Evolutionary conservation across 2,888 invertebrate genomes (phyloP).

Genomic region (Agriopis marginaria): DNA sequence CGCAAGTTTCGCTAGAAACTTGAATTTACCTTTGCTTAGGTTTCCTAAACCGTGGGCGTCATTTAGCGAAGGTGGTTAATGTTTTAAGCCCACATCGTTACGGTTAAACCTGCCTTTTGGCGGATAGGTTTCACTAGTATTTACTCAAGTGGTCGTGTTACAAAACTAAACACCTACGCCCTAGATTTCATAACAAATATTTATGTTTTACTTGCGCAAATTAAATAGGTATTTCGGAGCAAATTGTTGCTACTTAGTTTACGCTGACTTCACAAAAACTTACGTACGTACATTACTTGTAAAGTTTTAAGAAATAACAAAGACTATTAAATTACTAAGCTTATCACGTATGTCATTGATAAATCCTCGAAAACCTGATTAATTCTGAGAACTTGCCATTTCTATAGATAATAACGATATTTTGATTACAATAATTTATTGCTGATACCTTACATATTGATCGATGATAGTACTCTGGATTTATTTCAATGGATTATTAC

Average conservation of each 20-base stretch:
- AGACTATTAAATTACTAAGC: neutral
- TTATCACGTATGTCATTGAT: neutral
- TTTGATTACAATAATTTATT: neutral
- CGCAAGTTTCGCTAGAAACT: conserved; percentile 26
- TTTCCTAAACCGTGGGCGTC: conserved; percentile 35
- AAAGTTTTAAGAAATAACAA: neutral
- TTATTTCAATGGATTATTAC: no score
- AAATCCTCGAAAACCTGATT: neutral
- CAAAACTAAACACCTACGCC: conserved; percentile 24
- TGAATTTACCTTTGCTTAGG: conserved; percentile 24
- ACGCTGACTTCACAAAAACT: neutral
- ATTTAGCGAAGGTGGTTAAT: conserved; percentile 40
- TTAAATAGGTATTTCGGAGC: conserved; percentile 10
- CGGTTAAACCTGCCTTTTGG: conserved; percentile 26
- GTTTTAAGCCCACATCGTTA: conserved; percentile 37
- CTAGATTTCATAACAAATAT: conserved; percentile 17
- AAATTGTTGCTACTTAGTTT: neutral
- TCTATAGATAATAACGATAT: neutral
- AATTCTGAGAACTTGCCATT: neutral
- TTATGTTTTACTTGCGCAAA: conserved; percentile 5
- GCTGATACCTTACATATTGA: conserved; percentile 3
- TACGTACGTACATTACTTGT: neutral
- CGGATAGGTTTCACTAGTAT: conserved; percentile 32
- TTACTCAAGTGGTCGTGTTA: conserved; percentile 37
- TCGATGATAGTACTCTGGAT: neutral